Evolutionary conservation across 2,113 vertebrate species (phyloP).

Genomic region (Melospiza georgiana): DNA sequence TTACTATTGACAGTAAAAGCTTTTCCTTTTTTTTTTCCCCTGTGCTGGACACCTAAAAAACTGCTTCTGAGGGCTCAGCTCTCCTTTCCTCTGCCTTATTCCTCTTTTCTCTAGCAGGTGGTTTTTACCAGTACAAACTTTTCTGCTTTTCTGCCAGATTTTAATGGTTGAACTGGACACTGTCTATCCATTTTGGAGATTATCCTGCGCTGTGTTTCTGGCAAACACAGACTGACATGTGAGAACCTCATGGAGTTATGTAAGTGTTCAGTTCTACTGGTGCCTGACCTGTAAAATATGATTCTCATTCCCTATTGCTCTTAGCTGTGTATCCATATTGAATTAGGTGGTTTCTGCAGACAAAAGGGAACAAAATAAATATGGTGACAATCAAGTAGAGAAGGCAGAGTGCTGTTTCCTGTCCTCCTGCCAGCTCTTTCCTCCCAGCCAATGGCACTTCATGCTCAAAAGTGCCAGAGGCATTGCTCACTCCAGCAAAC

Average conservation of each 20-base stretch:
- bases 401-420: background rate
- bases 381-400: background rate
- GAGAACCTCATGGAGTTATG: background rate
- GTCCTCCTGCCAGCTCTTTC: background rate
- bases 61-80: background rate
- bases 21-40: background rate
- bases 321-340: background rate
- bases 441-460: background rate
- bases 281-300: background rate
- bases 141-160: constrained; percentile 19
- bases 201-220: background rate
- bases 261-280: background rate
- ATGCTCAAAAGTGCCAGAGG: background rate
- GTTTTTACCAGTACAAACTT: background rate
- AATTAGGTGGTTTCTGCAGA: background rate
- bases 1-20: constrained; percentile 53
- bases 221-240: background rate
- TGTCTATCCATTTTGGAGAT: background rate
- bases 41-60: background rate
- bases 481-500: background rate
- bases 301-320: background rate
- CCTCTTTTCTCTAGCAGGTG: background rate
- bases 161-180: background rate
- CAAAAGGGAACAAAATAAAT: background rate
- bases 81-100: background rate